Evolutionary conservation across 2,113 vertebrate genomes (phyloP).

Genomic region (Lampris incognitus): DNA sequence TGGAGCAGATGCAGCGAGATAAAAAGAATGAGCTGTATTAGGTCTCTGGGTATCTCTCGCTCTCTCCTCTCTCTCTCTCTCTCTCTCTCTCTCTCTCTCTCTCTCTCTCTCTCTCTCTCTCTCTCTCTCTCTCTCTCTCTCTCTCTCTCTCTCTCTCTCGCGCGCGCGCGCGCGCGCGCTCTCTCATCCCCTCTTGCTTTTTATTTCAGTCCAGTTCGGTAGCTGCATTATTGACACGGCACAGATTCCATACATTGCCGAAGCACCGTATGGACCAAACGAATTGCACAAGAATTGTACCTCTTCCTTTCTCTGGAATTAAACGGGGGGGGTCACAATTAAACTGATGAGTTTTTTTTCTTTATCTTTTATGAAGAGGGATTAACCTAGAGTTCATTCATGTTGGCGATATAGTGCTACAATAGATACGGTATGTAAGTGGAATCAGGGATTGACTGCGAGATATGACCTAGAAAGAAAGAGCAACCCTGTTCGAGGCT

Average conservation of each 20-base stretch:
- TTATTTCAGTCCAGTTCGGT: too few relatives aligned
- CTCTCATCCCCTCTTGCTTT: neutral
- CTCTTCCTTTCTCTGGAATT: conserved; percentile 1
- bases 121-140: neutral
- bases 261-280: neutral
- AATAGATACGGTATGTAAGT: neutral
- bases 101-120: neutral
- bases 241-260: too few relatives aligned
- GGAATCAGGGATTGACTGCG: neutral
- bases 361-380: neutral
- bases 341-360: conserved; percentile 1
- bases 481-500: neutral
- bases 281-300: neutral
- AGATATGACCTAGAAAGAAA: too few relatives aligned
- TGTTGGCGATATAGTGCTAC: neutral
- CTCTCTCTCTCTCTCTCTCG: neutral
- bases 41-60: neutral
- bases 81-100: too few relatives aligned
- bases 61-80: too few relatives aligned
- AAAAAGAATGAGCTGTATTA: conserved; percentile 52
- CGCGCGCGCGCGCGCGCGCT: too few relatives aligned
- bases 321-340: conserved; percentile 1
- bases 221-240: too few relatives aligned
- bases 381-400: neutral
- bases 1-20: conserved; percentile 51